Evolutionary conservation across 2,797 vertebrate genomes (phyloP).

Genomic region (Oophaga sylvatica): DNA sequence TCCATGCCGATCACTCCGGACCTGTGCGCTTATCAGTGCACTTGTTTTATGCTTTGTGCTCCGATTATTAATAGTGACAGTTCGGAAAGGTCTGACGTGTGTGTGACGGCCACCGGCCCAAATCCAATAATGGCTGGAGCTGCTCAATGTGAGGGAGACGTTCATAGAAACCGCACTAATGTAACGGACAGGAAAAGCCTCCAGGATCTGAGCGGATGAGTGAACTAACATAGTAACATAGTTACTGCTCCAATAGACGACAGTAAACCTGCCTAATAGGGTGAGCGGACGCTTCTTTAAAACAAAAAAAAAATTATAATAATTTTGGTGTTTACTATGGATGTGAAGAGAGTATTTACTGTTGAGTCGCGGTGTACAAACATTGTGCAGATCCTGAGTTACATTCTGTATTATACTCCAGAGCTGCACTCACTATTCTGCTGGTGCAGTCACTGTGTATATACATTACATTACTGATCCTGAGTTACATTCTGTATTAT

Average conservation of each 20-base stretch:
- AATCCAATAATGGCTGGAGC: neutral
- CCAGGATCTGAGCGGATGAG: neutral
- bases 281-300: no score
- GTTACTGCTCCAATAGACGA: neutral
- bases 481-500: no score
- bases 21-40: neutral
- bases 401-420: neutral
- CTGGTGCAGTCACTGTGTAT: no score
- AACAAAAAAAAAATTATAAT: no score
- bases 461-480: no score
- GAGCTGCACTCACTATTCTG: neutral
- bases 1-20: slow-evolving; percentile 1
- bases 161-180: neutral
- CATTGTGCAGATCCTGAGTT: neutral
- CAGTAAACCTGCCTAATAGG: neutral
- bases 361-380: no score
- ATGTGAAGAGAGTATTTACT: no score
- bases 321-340: neutral
- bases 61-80: slow-evolving; percentile 18
- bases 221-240: no score
- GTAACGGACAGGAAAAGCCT: neutral
- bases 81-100: neutral
- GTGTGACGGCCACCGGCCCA: neutral
- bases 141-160: neutral
- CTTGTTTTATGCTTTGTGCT: slow-evolving; percentile 14